Base-by-base conservation (phyloP, 1,140 invertebrate genomes). In the Aphis craccivora region DNA sequence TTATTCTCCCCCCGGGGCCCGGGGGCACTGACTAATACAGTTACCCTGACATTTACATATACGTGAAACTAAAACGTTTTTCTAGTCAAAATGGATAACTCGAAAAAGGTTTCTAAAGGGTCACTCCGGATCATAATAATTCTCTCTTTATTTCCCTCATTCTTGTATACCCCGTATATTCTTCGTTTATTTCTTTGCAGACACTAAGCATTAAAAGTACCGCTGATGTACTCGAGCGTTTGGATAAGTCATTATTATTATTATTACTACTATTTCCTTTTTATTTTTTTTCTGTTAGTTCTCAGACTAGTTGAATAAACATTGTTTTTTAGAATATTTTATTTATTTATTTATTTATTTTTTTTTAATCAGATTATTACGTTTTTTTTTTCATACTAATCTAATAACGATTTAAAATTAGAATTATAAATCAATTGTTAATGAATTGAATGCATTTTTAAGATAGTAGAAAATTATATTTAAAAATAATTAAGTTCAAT, bases 41-140 rank as follows among this genome's bases (percentile, higher is more conserved):
- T 93, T 51, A 4, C 22, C 8, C 9, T 9, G 81, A 35, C 48
- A 86, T 86, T 86, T 53, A 81, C 81, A 86, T 93, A 93, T 43
- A n/a, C 81, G 91, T 93, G 55, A 93, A 93, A 86, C 91, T 93
- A 84, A 93, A 93, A 93, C 91, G 91, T 93, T 93, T 93, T 93
- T 55, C 91, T 93, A 93, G 91, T 93, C 91, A 18, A 81, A 53
- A 51, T 25, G 91, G 48, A 93, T 53, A 51, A 86, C 81, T 83
- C 51, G 81, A 93, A 93, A 93, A 93, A 93, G 81, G 91, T 93
- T 93, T 93, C 55, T 93, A 93, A 93, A 93, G 91, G 91, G 76
- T 83, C 91, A 43, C 91, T n/a, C n/a, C 8, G 81, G 48, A 84
- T 84, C 76, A 67, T 86, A 93, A 86, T 86, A 76, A 48, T 92